Percentiles rank a stretch among this genome's conserved stretches.
Evolutionary conservation across 1,140 invertebrate genomes (phyloP).

Genomic region (Pinna nobilis): DNA sequence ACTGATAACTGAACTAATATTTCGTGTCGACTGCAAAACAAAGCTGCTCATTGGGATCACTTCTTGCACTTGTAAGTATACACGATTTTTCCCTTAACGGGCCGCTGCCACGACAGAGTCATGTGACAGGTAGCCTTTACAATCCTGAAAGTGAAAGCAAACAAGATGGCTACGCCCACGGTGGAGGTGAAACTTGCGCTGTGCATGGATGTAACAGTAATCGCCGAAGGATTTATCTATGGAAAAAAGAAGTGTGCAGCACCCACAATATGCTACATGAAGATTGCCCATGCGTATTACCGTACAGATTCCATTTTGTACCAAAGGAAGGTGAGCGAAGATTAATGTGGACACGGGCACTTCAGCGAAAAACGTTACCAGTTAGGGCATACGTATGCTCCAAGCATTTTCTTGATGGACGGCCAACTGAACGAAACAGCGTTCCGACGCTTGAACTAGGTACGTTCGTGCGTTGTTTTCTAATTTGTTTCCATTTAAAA

Average conservation of each 20-base stretch:
- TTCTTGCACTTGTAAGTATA: too few relatives aligned
- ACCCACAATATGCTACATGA: constrained; percentile 2
- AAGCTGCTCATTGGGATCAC: too few relatives aligned
- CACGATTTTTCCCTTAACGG: too few relatives aligned
- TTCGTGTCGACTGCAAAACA: too few relatives aligned
- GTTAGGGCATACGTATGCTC: neutral
- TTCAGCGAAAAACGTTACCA: neutral
- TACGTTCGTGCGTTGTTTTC: too few relatives aligned
- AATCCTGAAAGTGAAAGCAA: neutral
- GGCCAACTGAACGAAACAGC: neutral
- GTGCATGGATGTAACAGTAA: constrained; percentile 9
- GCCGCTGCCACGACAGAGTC: too few relatives aligned
- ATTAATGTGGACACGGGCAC: constrained; percentile 1
- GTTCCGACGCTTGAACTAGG: neutral
- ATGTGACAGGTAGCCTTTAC: neutral
- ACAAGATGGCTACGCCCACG: neutral
- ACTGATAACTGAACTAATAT: too few relatives aligned
- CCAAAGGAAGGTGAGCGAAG: constrained; percentile 1
- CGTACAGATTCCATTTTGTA: constrained; percentile 7
- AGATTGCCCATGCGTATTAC: constrained; percentile 11
- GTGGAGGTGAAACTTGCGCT: constrained; percentile 16
- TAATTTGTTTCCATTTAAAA: too few relatives aligned
- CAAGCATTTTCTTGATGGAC: neutral
- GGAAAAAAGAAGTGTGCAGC: constrained; percentile 1
- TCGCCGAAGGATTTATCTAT: neutral